These are phyloP conservation scores for Ceratothoa steindachneri DNA, from an alignment of 2,888 invertebrate species.

Conservation along the genomic window DNA sequence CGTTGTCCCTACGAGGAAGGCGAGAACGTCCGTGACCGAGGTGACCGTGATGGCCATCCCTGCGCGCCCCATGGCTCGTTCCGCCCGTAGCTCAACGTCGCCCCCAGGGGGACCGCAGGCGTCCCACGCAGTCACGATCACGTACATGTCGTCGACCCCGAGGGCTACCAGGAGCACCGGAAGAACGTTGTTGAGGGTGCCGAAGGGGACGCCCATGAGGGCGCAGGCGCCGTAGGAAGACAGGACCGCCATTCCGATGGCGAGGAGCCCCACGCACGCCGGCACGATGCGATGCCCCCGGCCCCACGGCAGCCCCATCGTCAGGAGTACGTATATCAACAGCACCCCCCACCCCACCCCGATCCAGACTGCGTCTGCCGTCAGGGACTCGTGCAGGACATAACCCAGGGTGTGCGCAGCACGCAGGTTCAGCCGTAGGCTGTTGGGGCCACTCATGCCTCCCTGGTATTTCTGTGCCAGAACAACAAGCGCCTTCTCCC, in stretches of 20 bases:
- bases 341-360: slow-evolving; percentile 66
- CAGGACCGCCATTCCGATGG: slow-evolving; percentile 53
- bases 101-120: slow-evolving; percentile 49
- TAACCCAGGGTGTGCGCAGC: slow-evolving; percentile 64
- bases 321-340: slow-evolving; percentile 69
- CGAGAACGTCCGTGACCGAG: slow-evolving; percentile 57
- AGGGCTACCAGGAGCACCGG: slow-evolving; percentile 55
- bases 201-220: slow-evolving; percentile 53
- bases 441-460: too few relatives aligned
- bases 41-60: slow-evolving; percentile 58
- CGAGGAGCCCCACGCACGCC: slow-evolving; percentile 52
- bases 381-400: slow-evolving; percentile 65
- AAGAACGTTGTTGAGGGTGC: slow-evolving; percentile 54
- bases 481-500: slow-evolving; percentile 31
- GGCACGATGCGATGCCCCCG: slow-evolving; percentile 61
- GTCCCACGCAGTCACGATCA: slow-evolving; percentile 52
- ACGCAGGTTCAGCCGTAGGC: slow-evolving; percentile 17
- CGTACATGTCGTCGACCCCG: slow-evolving; percentile 56
- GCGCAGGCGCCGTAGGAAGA: slow-evolving; percentile 54
- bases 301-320: slow-evolving; percentile 69
- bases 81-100: slow-evolving; percentile 52
- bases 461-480: slow-evolving; percentile 3
- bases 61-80: slow-evolving; percentile 54
- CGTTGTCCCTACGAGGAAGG: slow-evolving; percentile 57
- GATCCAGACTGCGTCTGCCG: slow-evolving; percentile 68